Conservation (phyloP, 2,888 invertebrate species). For the Mamestra brassicae region DNA sequence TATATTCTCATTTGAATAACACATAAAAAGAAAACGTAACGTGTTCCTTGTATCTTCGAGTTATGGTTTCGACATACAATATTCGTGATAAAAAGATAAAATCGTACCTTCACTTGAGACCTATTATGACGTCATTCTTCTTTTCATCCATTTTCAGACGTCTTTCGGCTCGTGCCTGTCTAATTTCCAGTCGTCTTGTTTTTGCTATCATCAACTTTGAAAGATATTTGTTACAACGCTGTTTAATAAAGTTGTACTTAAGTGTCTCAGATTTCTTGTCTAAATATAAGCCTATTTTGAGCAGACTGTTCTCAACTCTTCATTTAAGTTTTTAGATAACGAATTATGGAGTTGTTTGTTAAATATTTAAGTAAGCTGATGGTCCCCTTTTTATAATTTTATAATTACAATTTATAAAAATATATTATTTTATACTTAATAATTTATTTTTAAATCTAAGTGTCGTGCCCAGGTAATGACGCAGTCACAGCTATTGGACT, state of each 20-base stretch:
- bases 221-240: constrained; percentile 30
- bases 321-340: constrained; percentile 5
- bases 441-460: too few species aligned
- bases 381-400: too few species aligned
- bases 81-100: constrained; percentile 42
- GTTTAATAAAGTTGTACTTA: constrained; percentile 20
- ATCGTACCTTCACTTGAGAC: constrained; percentile 21
- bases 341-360: neutral
- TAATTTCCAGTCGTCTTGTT: constrained; percentile 29
- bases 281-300: constrained; percentile 4
- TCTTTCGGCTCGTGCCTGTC: constrained; percentile 3
- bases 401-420: too few species aligned
- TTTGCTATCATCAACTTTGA: constrained; percentile 28
- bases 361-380: too few species aligned
- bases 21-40: constrained; percentile 74
- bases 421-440: too few species aligned
- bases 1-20: constrained; percentile 79
- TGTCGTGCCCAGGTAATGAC: neutral
- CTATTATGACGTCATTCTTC: constrained; percentile 43
- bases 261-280: constrained; percentile 2
- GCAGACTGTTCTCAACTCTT: neutral
- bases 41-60: constrained; percentile 51
- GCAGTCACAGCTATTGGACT: neutral
- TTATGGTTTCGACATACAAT: constrained; percentile 53
- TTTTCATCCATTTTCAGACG: constrained; percentile 27